A percentile compares a stretch with the other conserved stretches of the same genome.
phyloP scores from a whole-genome alignment of 1,140 invertebrate genomes.

The Marisa cornuarietis region DNA sequence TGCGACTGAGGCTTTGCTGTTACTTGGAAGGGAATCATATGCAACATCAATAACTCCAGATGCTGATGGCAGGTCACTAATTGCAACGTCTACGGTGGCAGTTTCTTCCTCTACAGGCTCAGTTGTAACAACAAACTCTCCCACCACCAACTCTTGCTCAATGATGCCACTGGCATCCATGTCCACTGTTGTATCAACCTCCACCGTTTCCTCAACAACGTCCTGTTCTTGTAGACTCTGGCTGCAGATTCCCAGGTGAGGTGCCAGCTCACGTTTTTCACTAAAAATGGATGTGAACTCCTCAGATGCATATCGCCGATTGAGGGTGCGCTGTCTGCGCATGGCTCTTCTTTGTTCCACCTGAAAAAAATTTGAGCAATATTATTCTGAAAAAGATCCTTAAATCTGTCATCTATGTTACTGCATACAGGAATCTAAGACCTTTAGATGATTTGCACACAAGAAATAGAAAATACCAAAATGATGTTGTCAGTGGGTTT shows the following conservation, averaged over 20 bases:
- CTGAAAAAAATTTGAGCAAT: conserved; percentile 2
- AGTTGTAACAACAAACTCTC: conserved; percentile 19
- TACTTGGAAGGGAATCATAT: conserved; percentile 14
- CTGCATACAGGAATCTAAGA: too few relatives aligned
- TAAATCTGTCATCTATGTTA: too few relatives aligned
- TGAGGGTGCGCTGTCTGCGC: conserved; percentile 59
- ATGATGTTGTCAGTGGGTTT: neutral
- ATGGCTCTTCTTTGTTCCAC: conserved; percentile 52
- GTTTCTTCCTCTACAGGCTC: conserved; percentile 21
- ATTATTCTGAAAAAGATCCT: neutral
- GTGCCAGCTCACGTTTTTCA: conserved; percentile 36
- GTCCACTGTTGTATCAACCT: conserved; percentile 26
- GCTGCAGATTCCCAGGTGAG: conserved; percentile 16
- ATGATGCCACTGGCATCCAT: conserved; percentile 10
- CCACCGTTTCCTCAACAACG: conserved; percentile 36
- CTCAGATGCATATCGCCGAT: conserved; percentile 63
- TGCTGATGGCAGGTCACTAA: conserved; percentile 10
- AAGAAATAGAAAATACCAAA: neutral
- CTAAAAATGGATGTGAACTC: conserved; percentile 66
- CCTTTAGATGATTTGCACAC: too few relatives aligned
- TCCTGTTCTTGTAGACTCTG: conserved; percentile 5
- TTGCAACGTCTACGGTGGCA: neutral
- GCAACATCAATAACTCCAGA: conserved; percentile 15
- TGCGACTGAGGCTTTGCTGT: conserved; percentile 6
- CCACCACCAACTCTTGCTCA: conserved; percentile 26